phyloP scores from a whole-genome alignment of 2,888 invertebrate species.

The Cancer borealis region DNA sequence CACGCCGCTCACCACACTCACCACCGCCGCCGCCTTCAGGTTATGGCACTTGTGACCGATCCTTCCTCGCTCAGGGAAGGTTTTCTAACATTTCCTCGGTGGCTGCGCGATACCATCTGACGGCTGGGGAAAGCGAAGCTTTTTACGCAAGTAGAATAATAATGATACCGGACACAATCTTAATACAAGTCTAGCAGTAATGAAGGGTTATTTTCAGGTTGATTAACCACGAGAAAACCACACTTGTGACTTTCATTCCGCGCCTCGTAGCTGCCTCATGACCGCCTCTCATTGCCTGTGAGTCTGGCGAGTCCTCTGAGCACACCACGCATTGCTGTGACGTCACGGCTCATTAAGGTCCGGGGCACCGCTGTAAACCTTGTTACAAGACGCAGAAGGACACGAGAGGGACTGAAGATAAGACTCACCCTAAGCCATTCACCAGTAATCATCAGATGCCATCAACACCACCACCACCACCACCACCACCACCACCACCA shows the following conservation, averaged over 20 bases:
- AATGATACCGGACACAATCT: not conserved
- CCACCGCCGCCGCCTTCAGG: not conserved
- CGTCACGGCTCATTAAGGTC: not conserved
- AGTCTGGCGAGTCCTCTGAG: not conserved
- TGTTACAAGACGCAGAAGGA: conserved; percentile 11
- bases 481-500: not conserved
- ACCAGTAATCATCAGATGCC: conserved; percentile 8
- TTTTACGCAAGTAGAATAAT: not conserved
- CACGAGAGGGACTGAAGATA: not conserved
- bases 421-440: not conserved
- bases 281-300: not conserved
- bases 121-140: not conserved
- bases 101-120: not conserved
- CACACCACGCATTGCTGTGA: not conserved
- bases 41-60: not conserved
- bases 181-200: not conserved
- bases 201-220: conserved; percentile 11
- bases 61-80: not conserved
- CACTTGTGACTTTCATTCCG: not conserved
- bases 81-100: not conserved
- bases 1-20: not conserved
- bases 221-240: not conserved
- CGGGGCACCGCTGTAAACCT: not conserved
- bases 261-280: not conserved
- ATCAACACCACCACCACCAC: not conserved